Base-by-base conservation (phyloP, 2,113 vertebrate genomes). In the Myotis lucifugus region DNA sequence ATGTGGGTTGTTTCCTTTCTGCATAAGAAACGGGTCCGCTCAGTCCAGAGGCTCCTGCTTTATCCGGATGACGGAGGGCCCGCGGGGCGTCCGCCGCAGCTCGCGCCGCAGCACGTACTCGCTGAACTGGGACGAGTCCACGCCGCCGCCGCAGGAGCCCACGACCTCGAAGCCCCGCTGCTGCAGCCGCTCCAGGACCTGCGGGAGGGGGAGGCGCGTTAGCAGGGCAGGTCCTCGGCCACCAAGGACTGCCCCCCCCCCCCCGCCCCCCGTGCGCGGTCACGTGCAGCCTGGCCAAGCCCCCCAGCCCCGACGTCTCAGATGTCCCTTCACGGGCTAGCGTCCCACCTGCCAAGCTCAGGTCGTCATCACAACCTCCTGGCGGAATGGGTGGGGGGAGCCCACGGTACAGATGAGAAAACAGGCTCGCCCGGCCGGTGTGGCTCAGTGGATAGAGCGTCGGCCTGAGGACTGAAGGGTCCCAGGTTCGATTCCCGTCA, bases 61-160 rank as follows among this genome's bases (percentile, higher is more conserved):
- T 98, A 99, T 98, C 96, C 98, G 98, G 98, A 99, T 98, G 98
- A 99, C 98, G 1, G 98, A 98, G 67, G 98, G 98, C 17, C 98
- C 97, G 1, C 97, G 98, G 98, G 98, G 98, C 90, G 98, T 98
- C 97, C 98, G 98, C 97, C 98, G 98, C 97, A 99, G 97, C 95
- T 99, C 99, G 97, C 99, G 98, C 91, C 98, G 98, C 76, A 99
- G 98, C 96, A 99, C 98, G 27, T 99, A 99, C 98, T 99, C 99
- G 93, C 99, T 99, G 98, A 99, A 99, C 98, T 99, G 99, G 86
- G 99, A 99, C 29, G 99, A 99, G 98, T 99, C 99, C 94, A 99
- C 99, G 6, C 99, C 99, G 82, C 99, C 99, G 13, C 99, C 99
- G 83, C 99, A 99, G 0, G 99, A 99, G 61, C 98, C 99, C 91